Percentiles rank a stretch among this genome's conserved stretches.
Conservation (phyloP, 2,888 invertebrate genomes). For the Drosophila melanosoma region DNA sequence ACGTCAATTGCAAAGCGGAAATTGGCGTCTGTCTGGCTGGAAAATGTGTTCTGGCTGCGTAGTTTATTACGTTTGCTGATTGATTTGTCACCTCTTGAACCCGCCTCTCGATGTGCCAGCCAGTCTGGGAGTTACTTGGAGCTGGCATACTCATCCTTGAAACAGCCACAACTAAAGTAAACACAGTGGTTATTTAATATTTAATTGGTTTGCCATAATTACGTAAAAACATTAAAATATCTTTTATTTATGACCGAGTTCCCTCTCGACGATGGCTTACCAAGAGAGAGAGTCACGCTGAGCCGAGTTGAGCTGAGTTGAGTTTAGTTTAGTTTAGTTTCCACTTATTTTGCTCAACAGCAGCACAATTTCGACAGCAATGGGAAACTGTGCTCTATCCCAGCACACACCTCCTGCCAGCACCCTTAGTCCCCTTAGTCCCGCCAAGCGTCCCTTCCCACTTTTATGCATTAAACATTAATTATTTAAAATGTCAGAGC, state of each 20-base stretch:
- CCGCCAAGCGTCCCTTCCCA: conserved; percentile 12
- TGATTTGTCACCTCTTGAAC: conserved; percentile 67
- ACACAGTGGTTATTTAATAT: conserved; percentile 69
- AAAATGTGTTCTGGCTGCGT: conserved; percentile 39
- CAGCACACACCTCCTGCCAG: not conserved
- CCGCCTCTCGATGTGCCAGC: not conserved
- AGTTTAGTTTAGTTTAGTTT: conserved; percentile 48
- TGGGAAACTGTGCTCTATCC: conserved; percentile 19
- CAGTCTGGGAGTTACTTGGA: not conserved
- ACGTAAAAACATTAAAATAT: conserved; percentile 80
- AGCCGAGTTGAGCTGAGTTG: conserved; percentile 27
- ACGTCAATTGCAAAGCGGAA: conserved; percentile 71
- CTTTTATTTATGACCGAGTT: conserved; percentile 67
- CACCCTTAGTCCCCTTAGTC: not conserved
- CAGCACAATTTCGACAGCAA: conserved; percentile 55
- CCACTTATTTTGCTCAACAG: conserved; percentile 70
- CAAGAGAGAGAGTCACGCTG: conserved; percentile 26
- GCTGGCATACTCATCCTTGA: not conserved
- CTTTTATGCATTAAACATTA: conserved; percentile 76
- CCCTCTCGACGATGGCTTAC: conserved; percentile 19
- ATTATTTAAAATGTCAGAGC: conserved; percentile 79
- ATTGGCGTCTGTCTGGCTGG: conserved; percentile 74
- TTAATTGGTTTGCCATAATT: conserved; percentile 77
- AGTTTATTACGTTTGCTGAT: conserved; percentile 76
- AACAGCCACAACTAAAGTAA: conserved; percentile 61